A percentile compares a stretch with the other conserved stretches of the same genome.
These are phyloP conservation scores for Oedothorax gibbosus DNA, from an alignment of 1,140 invertebrate species.

Conservation along the genomic window DNA sequence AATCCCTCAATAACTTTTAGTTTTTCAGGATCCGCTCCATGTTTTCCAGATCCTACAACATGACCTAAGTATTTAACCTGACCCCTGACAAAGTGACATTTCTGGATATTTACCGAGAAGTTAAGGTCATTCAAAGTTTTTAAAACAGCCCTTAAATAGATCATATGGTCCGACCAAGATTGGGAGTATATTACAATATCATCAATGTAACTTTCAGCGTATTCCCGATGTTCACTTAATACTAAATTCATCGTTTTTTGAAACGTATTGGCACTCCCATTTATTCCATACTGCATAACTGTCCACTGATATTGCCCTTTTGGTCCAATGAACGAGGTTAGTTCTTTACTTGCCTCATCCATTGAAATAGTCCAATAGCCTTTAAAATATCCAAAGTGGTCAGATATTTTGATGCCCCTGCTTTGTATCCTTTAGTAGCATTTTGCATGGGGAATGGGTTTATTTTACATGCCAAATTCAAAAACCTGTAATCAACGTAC, in stretches of 20 bases:
- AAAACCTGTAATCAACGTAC: neutral
- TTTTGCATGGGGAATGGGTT: constrained; percentile 11
- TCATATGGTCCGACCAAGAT: neutral
- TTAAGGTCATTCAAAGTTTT: constrained; percentile 60
- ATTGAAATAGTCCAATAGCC: constrained; percentile 63
- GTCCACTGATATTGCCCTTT: constrained; percentile 51
- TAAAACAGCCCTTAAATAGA: constrained; percentile 62
- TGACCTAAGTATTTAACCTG: constrained; percentile 67
- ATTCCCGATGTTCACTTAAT: constrained; percentile 35
- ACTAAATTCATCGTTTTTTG: constrained; percentile 64
- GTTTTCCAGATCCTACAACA: constrained; percentile 64
- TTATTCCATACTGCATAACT: constrained; percentile 64
- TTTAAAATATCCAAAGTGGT: constrained; percentile 16
- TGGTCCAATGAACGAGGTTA: constrained; percentile 42
- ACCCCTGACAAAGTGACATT: constrained; percentile 65
- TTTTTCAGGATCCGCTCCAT: constrained; percentile 67
- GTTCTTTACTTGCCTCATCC: constrained; percentile 61
- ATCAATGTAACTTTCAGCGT: constrained; percentile 5
- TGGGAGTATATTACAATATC: neutral
- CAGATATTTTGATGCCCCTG: neutral
- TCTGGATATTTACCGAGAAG: constrained; percentile 62
- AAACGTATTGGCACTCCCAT: constrained; percentile 64
- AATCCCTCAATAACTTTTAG: constrained; percentile 64
- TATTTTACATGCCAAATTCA: neutral
- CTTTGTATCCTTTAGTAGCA: neutral